phyloP scores from a whole-genome alignment of 2,888 invertebrate species.

The Ophioninae sp. region DNA sequence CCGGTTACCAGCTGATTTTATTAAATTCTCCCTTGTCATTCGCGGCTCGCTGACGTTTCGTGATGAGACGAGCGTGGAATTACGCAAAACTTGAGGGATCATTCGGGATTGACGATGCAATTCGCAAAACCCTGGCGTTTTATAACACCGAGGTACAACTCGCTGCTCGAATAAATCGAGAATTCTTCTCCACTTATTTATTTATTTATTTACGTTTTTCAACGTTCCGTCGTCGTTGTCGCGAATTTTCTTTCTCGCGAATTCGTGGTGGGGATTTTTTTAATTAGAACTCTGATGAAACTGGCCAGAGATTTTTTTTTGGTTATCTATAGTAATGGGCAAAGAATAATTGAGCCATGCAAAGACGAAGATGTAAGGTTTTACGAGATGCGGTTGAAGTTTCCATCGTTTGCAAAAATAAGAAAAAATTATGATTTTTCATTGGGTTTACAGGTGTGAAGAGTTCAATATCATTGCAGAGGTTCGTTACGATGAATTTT shows the following conservation, averaged over 20 bases:
- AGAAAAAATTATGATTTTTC: no score
- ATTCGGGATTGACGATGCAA: neutral
- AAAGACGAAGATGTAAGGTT: no score
- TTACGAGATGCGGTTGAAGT: no score
- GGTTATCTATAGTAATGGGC: no score
- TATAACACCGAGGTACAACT: neutral
- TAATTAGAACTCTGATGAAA: neutral
- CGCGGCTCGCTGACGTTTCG: conserved; percentile 43
- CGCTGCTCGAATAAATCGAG: neutral
- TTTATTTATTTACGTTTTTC: neutral
- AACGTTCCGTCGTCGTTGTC: neutral
- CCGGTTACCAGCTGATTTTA: conserved; percentile 68
- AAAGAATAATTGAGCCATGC: no score
- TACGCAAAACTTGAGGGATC: neutral
- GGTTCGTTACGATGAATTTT: no score
- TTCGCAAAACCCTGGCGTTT: neutral
- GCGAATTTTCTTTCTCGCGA: neutral
- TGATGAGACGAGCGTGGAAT: conserved; percentile 10
- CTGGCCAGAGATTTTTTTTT: no score
- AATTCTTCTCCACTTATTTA: neutral
- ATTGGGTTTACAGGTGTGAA: no score
- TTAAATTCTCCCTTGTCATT: conserved; percentile 71
- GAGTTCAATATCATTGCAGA: no score
- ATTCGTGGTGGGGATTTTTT: neutral
- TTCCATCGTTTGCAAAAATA: no score